phyloP scores from a whole-genome alignment of 1,140 invertebrate genomes.

The Aphelinus certus region DNA sequence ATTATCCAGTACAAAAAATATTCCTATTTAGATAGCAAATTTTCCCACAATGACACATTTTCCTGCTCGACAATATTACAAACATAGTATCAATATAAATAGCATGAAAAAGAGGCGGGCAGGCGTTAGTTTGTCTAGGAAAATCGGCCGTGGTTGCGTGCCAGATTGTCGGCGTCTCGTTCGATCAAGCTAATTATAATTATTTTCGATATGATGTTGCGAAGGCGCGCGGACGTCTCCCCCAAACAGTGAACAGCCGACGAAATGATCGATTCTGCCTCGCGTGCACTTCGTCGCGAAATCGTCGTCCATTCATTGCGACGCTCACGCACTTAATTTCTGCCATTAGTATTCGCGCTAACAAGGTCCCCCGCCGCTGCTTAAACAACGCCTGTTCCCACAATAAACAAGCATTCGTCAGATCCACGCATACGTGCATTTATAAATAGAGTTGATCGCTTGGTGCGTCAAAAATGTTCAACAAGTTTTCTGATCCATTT shows the following conservation, averaged over 20 bases:
- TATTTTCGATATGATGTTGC: neutral
- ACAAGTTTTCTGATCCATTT: no score
- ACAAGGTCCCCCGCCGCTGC: neutral
- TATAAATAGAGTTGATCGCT: neutral
- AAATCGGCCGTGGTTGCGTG: constrained; percentile 23
- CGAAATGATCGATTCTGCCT: neutral
- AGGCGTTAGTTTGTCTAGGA: constrained; percentile 8
- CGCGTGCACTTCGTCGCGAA: neutral
- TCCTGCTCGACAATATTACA: no score
- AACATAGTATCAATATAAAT: no score
- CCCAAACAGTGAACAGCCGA: neutral
- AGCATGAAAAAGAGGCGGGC: neutral
- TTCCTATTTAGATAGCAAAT: no score
- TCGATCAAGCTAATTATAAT: constrained; percentile 9
- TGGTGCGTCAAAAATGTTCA: no score
- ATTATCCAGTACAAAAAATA: no score
- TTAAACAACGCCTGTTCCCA: neutral
- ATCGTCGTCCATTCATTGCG: constrained; percentile 8
- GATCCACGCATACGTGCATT: neutral
- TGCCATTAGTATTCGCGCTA: neutral
- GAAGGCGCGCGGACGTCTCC: neutral
- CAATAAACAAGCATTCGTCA: neutral
- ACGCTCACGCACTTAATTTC: neutral
- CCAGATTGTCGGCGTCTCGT: neutral
- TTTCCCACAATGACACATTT: no score